Evolutionary conservation across 2,797 vertebrate genomes (phyloP), one percentile per base, ranked within the genome.

Genomic region (Paratrypauchen microcephalus): DNA sequence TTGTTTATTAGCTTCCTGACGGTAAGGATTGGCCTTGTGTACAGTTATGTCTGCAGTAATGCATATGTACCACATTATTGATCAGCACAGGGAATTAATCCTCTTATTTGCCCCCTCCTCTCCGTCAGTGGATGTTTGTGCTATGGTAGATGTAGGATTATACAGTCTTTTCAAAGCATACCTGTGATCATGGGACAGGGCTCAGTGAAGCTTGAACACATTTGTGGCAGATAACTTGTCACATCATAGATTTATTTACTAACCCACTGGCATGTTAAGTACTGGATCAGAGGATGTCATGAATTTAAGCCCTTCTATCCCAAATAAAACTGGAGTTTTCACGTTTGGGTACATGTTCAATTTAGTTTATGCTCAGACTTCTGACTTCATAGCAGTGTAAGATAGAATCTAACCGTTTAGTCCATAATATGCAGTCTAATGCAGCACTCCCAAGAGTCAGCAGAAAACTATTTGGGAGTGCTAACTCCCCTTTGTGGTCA

Each of bases 41-140:
- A 57, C 63, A 78, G 21, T 57, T 59, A 60, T 71, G 23, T 19
- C 24, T 63, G 16, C 24, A 28, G 55, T 58, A 58, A 58, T 58
- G 19, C 12, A 11, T 23, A 67, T 73, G 19, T 70, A 73, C 57
- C 54, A 71, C 39, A 8, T 70, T 66, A 70, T 79, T 63, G 75
- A 77, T 80, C 50, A 18, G 55, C 63, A 11, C n/a, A 50, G 45
- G 21, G 36, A 68, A 62, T 48, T 66, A 65, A 64, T 74, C 26
- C 30, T 70, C 36, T 70, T 47, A 64, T 15, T 78, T 73, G 28
- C 72, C 61, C 23, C 6, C 11, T 18, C 5, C 60, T 21, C 6
- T 3, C 12, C 61, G 30, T 62, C 26, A n/a, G 50, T 72, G 24
- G 60, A 62, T 58, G 56, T 50, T 23, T 72, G 64, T 73, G 69